Conservation (phyloP, 2,113 vertebrate genomes). For the Indicator indicator region DNA sequence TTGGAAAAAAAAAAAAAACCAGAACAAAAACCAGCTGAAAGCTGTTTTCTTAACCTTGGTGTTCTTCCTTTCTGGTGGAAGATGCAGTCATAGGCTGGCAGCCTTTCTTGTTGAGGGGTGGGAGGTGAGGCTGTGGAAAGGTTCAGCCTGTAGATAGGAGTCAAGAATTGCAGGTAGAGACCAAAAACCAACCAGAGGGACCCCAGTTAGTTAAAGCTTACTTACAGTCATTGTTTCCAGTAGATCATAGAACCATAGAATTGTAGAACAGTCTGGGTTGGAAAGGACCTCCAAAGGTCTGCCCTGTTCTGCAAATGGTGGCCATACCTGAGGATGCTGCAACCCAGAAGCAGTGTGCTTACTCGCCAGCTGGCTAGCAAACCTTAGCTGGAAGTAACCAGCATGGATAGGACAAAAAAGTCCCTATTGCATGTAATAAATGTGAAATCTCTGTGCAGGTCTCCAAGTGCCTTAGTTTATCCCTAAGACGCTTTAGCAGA, state of each 20-base stretch:
- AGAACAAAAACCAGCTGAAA: neutral
- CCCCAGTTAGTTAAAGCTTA: neutral
- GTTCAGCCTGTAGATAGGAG: neutral
- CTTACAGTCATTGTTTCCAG: neutral
- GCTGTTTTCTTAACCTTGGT: neutral
- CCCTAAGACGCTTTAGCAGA: neutral
- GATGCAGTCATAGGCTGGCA: rapidly evolving
- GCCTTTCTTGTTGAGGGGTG: neutral
- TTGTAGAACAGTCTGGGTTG: too few species aligned
- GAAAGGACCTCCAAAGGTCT: neutral
- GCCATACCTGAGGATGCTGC: neutral
- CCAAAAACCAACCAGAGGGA: neutral
- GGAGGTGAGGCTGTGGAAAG: neutral
- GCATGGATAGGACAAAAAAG: neutral
- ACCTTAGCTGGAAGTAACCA: neutral
- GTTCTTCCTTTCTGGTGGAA: neutral
- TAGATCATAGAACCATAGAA: neutral
- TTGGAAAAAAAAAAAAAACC: neutral
- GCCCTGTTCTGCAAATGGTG: rapidly evolving
- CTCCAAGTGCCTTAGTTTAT: neutral
- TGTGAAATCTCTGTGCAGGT: neutral
- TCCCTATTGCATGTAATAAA: neutral
- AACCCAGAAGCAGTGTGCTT: neutral
- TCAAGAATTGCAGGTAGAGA: neutral
- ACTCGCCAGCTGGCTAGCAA: neutral